Evolutionary conservation across 2,888 invertebrate genomes (phyloP).

Genomic region (Drosophila hamatofila): DNA sequence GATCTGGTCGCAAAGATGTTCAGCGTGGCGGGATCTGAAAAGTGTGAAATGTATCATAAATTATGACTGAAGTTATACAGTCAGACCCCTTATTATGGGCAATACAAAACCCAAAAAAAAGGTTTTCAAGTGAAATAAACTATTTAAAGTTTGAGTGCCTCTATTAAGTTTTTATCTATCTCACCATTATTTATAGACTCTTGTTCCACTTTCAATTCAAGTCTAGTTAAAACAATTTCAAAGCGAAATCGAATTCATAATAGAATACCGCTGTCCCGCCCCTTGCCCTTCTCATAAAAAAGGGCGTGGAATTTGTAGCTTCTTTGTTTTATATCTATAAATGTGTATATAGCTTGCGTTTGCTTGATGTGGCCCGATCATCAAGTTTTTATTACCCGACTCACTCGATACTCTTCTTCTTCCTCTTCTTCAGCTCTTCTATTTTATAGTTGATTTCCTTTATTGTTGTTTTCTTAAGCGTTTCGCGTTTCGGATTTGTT

Average conservation of each 20-base stretch:
- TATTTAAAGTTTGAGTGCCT: constrained; percentile 32
- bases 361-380: constrained; percentile 61
- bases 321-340: constrained; percentile 37
- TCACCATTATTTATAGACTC: constrained; percentile 27
- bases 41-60: constrained; percentile 34
- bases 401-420: constrained; percentile 13
- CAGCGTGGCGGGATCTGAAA: constrained; percentile 91
- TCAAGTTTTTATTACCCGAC: constrained; percentile 53
- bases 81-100: not conserved
- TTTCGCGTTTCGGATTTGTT: constrained; percentile 71
- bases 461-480: constrained; percentile 63
- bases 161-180: constrained; percentile 35
- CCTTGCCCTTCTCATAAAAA: constrained; percentile 11
- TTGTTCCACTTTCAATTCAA: constrained; percentile 60
- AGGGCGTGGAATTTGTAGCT: constrained; percentile 45
- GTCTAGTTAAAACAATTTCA: constrained; percentile 65
- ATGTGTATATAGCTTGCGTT: constrained; percentile 23
- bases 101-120: not conserved
- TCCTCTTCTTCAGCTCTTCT: constrained; percentile 25
- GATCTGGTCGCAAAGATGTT: constrained; percentile 96
- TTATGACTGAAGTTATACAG: not conserved
- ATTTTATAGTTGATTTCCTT: constrained; percentile 59
- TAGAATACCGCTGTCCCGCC: constrained; percentile 30
- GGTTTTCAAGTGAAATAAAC: constrained; percentile 4
- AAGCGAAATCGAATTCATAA: constrained; percentile 64